phyloP scores from a whole-genome alignment of 37 sponge, comb jelly and placozoan genomes.

The Chondrilla cf. caribensis region DNA sequence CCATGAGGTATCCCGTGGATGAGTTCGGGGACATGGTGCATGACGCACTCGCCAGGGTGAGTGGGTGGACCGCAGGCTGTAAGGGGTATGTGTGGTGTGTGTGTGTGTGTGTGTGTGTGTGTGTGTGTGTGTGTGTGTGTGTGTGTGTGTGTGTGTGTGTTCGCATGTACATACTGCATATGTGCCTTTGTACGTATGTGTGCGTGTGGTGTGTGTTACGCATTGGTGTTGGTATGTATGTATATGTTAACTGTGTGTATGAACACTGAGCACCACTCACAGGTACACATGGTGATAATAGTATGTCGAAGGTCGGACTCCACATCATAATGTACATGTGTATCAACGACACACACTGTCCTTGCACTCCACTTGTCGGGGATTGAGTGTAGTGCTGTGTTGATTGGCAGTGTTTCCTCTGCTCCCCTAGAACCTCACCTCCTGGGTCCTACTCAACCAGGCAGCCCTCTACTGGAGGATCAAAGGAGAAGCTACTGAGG shows the following conservation, averaged over 20 bases:
- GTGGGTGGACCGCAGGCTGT: too few species aligned
- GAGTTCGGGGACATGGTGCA: constrained; percentile 52
- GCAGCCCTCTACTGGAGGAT: constrained; percentile 88
- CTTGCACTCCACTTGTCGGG: too few species aligned
- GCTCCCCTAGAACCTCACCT: constrained; percentile 54
- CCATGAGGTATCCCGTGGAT: constrained; percentile 38
- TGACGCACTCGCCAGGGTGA: constrained; percentile 52
- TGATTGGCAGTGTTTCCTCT: too few species aligned
- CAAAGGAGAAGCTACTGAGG: constrained; percentile 56
- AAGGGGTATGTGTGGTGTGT: too few species aligned
- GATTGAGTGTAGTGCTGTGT: too few species aligned
- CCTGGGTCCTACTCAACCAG: constrained; percentile 78
- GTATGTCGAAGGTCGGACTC: too few species aligned
- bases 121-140: constrained; percentile 26
- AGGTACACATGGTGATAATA: not conserved
- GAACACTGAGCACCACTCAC: too few species aligned
- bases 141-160: not conserved
- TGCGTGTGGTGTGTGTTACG: not conserved
- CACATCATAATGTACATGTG: not conserved
- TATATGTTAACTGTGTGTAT: too few species aligned
- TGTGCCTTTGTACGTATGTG: constrained; percentile 9
- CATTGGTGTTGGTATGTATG: not conserved
- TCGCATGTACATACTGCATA: not conserved
- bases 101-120: constrained; percentile 26
- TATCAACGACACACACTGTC: too few species aligned